phyloP scores from a whole-genome alignment of 1,140 invertebrate species.

The Hormaphis cornu region DNA sequence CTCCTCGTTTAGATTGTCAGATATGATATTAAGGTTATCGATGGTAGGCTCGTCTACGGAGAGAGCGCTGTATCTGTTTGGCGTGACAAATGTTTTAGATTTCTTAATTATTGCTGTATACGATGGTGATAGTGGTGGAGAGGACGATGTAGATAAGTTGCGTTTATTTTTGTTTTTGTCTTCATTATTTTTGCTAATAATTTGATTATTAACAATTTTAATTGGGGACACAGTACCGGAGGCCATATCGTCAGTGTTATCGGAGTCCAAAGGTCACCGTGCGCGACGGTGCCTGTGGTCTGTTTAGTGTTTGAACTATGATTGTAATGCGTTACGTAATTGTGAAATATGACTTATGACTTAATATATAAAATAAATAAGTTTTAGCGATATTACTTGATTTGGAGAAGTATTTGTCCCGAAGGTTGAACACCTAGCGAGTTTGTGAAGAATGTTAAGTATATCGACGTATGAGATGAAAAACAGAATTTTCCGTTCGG shows the following conservation, averaged over 20 bases:
- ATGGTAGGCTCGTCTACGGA: not conserved
- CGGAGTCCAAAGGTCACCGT: not conserved
- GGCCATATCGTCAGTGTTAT: not conserved
- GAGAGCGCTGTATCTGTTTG: not conserved
- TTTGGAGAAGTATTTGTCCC: not conserved
- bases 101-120: not conserved
- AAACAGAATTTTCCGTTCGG: not conserved
- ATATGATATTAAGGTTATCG: not conserved
- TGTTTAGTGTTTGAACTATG: not conserved
- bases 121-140: not conserved
- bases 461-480: not conserved
- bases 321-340: not conserved
- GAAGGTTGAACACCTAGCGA: not conserved
- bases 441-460: not conserved
- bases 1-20: not conserved
- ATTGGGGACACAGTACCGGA: not conserved
- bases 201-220: not conserved
- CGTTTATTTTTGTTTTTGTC: not conserved
- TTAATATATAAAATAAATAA: not conserved
- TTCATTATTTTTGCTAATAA: not conserved
- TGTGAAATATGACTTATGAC: not conserved
- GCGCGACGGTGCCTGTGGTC: not conserved
- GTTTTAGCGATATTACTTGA: not conserved
- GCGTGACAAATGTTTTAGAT: not conserved
- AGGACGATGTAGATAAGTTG: not conserved